A percentile compares a stretch with the other conserved stretches of the same genome.
phyloP scores from a whole-genome alignment of 2,113 vertebrate species.

The Tautogolabrus adspersus region DNA sequence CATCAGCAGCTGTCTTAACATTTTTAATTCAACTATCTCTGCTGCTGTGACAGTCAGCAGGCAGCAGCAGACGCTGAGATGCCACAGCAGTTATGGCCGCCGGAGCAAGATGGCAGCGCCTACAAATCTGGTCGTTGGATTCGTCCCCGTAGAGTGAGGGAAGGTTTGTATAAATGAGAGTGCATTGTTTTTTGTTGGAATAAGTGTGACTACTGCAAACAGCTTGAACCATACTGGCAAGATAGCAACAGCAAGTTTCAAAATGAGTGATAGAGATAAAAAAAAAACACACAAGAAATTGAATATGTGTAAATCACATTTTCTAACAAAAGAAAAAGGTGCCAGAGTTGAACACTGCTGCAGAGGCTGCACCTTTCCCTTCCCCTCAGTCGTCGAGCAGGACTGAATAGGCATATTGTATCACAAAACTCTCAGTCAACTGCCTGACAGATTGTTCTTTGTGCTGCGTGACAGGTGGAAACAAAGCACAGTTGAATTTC shows the following conservation, averaged over 20 bases:
- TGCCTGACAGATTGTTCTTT: conserved; percentile 51
- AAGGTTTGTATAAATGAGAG: no score
- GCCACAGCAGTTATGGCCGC: no score
- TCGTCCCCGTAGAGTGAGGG: no score
- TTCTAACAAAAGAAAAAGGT: neutral
- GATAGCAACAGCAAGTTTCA: neutral
- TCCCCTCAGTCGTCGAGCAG: conserved; percentile 29
- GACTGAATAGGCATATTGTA: conserved; percentile 37
- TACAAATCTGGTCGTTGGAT: no score
- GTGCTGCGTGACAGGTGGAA: conserved; percentile 58
- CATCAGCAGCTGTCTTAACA: no score
- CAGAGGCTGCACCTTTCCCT: conserved; percentile 1
- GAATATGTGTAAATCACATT: neutral
- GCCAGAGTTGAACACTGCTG: neutral
- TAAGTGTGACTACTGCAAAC: neutral
- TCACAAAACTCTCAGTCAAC: conserved; percentile 47
- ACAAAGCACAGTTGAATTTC: conserved; percentile 61
- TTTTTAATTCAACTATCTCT: no score
- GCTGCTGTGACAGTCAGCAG: no score
- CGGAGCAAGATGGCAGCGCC: no score
- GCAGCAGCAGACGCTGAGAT: no score
- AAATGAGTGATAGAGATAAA: neutral
- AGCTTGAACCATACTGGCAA: neutral
- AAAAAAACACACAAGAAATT: neutral
- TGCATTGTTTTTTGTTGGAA: no score